phyloP scores from a whole-genome alignment of 2,888 invertebrate species.

The Scaptomyza reducta region DNA sequence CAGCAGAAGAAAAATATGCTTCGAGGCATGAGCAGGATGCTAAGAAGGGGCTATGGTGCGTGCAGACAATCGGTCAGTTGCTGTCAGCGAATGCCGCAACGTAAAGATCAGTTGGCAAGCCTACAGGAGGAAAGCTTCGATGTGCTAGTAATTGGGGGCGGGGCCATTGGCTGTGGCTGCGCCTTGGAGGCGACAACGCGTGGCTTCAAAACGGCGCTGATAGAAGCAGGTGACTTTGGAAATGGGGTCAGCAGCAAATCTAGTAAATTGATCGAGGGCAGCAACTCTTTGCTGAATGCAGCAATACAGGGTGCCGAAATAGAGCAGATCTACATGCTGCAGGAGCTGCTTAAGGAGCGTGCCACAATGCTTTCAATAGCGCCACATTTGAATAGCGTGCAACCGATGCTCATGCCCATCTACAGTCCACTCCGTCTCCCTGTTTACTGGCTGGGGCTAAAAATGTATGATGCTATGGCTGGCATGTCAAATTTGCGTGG shows the following conservation, averaged over 20 bases:
- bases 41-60: neutral
- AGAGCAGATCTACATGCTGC: slow-evolving; percentile 99
- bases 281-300: slow-evolving; percentile 97
- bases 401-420: slow-evolving; percentile 99
- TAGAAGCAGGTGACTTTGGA: slow-evolving; percentile 98
- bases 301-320: slow-evolving; percentile 94
- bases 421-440: slow-evolving; percentile 99
- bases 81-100: slow-evolving; percentile 86
- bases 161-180: slow-evolving; percentile 98
- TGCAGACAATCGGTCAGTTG: no score
- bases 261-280: slow-evolving; percentile 99
- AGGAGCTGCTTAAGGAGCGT: slow-evolving; percentile 97
- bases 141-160: slow-evolving; percentile 97
- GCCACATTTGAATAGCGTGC: slow-evolving; percentile 97
- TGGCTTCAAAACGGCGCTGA: slow-evolving; percentile 96
- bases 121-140: slow-evolving; percentile 93
- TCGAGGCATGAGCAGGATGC: neutral
- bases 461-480: slow-evolving; percentile 98
- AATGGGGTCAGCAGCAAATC: slow-evolving; percentile 97
- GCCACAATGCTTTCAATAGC: slow-evolving; percentile 97
- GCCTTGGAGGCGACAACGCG: slow-evolving; percentile 97
- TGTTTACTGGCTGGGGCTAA: slow-evolving; percentile 99
- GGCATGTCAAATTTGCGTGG: slow-evolving; percentile 96
- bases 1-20: neutral
- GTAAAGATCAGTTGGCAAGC: slow-evolving; percentile 90